phyloP scores from a whole-genome alignment of 2,797 vertebrate species.

The Hydrocynus forskahlii region DNA sequence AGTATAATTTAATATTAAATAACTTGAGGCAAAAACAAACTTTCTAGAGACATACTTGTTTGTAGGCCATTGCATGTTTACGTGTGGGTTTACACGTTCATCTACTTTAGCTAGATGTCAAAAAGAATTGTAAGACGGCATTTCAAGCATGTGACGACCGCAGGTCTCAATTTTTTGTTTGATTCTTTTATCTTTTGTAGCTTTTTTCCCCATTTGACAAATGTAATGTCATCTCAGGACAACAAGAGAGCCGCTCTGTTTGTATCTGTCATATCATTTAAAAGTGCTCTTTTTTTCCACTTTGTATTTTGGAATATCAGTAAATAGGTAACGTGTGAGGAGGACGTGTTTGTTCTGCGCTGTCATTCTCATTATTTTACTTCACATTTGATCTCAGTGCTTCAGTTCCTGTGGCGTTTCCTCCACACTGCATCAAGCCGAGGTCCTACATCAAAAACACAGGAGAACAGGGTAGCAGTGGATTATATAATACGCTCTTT shows the following conservation, averaged over 20 bases:
- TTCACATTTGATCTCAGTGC: conserved; percentile 77
- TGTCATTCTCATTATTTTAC: conserved; percentile 68
- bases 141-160: conserved; percentile 37
- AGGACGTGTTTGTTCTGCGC: conserved; percentile 65
- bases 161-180: conserved; percentile 38
- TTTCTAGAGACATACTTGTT: neutral
- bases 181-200: conserved; percentile 38
- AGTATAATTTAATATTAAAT: too few species aligned
- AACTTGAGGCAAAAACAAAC: neutral
- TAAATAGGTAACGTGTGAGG: conserved; percentile 73
- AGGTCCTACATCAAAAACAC: conserved; percentile 42
- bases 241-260: conserved; percentile 45
- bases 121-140: conserved; percentile 10
- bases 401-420: conserved; percentile 64
- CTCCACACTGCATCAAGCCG: conserved; percentile 26
- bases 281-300: conserved; percentile 58
- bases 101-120: conserved; percentile 38
- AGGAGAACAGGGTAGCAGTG: conserved; percentile 18
- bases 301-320: conserved; percentile 77
- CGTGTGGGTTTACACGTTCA: conserved; percentile 67
- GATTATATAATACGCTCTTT: conserved; percentile 35
- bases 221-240: conserved; percentile 49
- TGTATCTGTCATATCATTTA: conserved; percentile 48
- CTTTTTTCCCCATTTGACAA: conserved; percentile 47
- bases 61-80: conserved; percentile 28